These are phyloP conservation scores for Phaonia tiefii DNA, from an alignment of 2,888 invertebrate species.

Conservation along the genomic window DNA sequence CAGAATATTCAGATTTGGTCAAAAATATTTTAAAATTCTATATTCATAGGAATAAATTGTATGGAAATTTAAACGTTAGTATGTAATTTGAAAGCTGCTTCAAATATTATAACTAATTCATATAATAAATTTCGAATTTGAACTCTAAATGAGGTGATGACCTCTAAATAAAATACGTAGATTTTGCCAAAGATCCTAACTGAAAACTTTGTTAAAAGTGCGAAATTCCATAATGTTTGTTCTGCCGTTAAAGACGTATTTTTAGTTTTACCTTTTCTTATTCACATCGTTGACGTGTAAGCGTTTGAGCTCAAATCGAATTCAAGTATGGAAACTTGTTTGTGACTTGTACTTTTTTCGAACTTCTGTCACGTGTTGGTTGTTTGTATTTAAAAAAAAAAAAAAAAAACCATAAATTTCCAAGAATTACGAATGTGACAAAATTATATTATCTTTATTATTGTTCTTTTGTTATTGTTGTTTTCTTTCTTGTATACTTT, in stretches of 20 bases:
- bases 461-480: not conserved
- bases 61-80: no score
- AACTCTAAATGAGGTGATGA: no score
- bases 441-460: not conserved
- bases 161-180: no score
- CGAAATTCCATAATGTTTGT: no score
- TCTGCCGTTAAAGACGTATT: no score
- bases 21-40: no score
- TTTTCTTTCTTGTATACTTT: conserved; percentile 53
- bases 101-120: no score
- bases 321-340: conserved; percentile 7
- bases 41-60: no score
- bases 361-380: not conserved
- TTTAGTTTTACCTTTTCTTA: not conserved
- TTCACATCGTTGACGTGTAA: not conserved
- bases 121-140: no score
- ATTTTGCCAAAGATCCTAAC: not conserved
- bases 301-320: conserved; percentile 2
- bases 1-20: no score
- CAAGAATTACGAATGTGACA: not conserved
- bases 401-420: conserved; percentile 64
- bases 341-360: not conserved
- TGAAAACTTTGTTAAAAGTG: not conserved
- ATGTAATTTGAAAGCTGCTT: no score
- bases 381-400: conserved; percentile 67